These are phyloP conservation scores for Pseudorhombus dupliciocellatus DNA, from an alignment of 2,113 vertebrate genomes.

Conservation along the genomic window DNA sequence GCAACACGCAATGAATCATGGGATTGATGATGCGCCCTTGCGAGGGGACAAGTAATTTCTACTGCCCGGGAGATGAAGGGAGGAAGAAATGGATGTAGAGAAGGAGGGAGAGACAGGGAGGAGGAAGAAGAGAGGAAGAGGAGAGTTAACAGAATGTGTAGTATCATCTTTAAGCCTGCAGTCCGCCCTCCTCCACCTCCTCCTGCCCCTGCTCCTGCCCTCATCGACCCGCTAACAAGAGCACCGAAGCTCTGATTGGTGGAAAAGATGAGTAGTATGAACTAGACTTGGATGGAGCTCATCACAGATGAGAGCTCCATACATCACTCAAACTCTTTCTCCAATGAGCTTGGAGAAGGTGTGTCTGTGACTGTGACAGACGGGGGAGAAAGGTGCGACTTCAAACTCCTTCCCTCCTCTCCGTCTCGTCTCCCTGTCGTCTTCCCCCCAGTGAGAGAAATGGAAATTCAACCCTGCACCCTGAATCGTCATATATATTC, in stretches of 20 bases:
- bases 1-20: slow-evolving; percentile 57
- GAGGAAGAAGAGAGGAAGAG: slow-evolving; percentile 25
- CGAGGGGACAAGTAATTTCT: slow-evolving; percentile 79
- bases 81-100: slow-evolving; percentile 61
- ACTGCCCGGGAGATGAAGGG: slow-evolving; percentile 68
- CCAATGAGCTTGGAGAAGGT: slow-evolving; percentile 4
- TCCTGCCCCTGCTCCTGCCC: slow-evolving; percentile 16
- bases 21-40: slow-evolving; percentile 73
- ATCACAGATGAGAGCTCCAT: slow-evolving; percentile 58
- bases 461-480: slow-evolving; percentile 62
- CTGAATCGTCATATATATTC: slow-evolving; percentile 64
- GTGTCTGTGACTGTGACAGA: slow-evolving; percentile 16
- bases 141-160: slow-evolving; percentile 58
- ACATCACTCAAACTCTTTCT: slow-evolving; percentile 61
- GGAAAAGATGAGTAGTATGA: slow-evolving; percentile 34
- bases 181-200: slow-evolving; percentile 8
- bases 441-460: slow-evolving; percentile 49
- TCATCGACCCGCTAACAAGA: slow-evolving; percentile 67
- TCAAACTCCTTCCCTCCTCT: slow-evolving; percentile 36
- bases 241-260: slow-evolving; percentile 13
- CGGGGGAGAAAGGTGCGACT: background rate
- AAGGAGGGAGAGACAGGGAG: slow-evolving; percentile 35
- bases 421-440: slow-evolving; percentile 9
- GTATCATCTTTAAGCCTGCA: slow-evolving; percentile 32
- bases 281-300: slow-evolving; percentile 40